These are phyloP conservation scores for Paralvinella palmiformis DNA, from an alignment of 1,140 invertebrate species.

Conservation along the genomic window DNA sequence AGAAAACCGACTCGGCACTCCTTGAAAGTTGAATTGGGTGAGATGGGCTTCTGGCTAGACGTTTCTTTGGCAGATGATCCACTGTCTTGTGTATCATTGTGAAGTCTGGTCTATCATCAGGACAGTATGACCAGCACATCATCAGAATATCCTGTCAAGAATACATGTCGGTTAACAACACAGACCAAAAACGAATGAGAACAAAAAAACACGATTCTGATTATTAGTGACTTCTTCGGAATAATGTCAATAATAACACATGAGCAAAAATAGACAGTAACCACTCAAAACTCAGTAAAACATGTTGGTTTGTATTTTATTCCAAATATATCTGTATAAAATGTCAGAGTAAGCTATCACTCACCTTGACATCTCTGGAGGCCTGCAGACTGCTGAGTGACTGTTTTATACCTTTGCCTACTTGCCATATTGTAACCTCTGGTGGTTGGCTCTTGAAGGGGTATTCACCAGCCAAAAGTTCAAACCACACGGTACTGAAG, in stretches of 20 bases:
- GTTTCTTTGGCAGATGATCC: slow-evolving; percentile 81
- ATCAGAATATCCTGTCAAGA: slow-evolving; percentile 81
- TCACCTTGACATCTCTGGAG: slow-evolving; percentile 92
- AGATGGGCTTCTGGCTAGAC: slow-evolving; percentile 90
- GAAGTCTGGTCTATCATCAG: slow-evolving; percentile 83
- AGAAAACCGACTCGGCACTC: slow-evolving; percentile 40
- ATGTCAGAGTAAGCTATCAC: slow-evolving; percentile 10
- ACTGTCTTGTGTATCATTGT: slow-evolving; percentile 73
- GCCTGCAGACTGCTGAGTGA: slow-evolving; percentile 88
- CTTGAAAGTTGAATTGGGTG: slow-evolving; percentile 64
- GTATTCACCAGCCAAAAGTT: slow-evolving; percentile 91
- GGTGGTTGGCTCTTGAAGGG: slow-evolving; percentile 85
- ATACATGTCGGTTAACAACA: neutral
- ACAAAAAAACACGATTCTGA: no score
- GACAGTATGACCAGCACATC: slow-evolving; percentile 87
- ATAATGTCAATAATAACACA: no score
- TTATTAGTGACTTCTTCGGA: no score
- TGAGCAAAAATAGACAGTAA: no score
- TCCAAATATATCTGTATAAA: no score
- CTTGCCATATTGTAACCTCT: slow-evolving; percentile 96
- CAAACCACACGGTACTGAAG: slow-evolving; percentile 95
- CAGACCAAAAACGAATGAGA: neutral
- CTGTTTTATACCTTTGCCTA: slow-evolving; percentile 93
- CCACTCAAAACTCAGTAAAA: no score
- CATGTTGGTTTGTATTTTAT: no score